Conservation (phyloP, 2,113 vertebrate genomes). For the Coryphaenoides rupestris region DNA sequence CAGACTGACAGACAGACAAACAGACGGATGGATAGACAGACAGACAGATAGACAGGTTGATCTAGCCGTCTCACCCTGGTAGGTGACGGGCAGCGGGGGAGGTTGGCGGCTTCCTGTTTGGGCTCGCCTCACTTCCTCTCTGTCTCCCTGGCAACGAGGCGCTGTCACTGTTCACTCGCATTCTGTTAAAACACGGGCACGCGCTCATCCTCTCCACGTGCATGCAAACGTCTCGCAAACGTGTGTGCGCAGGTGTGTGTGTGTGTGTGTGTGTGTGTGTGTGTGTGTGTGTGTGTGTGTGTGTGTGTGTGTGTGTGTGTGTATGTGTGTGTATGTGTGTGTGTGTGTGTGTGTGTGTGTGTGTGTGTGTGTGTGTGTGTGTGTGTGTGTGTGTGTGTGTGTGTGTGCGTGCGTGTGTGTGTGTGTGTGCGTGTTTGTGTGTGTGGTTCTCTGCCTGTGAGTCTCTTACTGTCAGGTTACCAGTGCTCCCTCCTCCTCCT, state of each 20-base stretch:
- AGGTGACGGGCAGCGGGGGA: conserved; percentile 63
- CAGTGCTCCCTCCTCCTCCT: conserved; percentile 69
- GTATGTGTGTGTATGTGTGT: neutral
- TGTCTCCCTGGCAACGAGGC: conserved; percentile 74
- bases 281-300: neutral
- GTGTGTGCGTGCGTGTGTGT: neutral
- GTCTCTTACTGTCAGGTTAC: conserved; percentile 69
- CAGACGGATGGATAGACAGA: neutral
- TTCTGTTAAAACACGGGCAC: conserved; percentile 51
- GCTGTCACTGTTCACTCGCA: conserved; percentile 80
- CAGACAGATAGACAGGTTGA: neutral
- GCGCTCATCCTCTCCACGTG: conserved; percentile 1
- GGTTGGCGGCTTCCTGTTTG: conserved; percentile 66
- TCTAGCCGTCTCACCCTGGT: conserved; percentile 55
- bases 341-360: neutral
- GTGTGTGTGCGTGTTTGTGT: neutral
- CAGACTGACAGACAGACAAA: neutral
- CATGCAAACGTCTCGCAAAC: neutral
- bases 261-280: neutral
- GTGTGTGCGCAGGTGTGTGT: neutral
- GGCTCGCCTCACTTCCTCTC: conserved; percentile 69
- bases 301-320: neutral
- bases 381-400: conserved; percentile 10
- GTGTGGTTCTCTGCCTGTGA: conserved; percentile 64
- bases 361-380: neutral